A percentile compares a stretch with the other conserved stretches of the same genome.
These are phyloP conservation scores for Bombus confusus DNA, from an alignment of 1,140 invertebrate species.

Conservation along the genomic window DNA sequence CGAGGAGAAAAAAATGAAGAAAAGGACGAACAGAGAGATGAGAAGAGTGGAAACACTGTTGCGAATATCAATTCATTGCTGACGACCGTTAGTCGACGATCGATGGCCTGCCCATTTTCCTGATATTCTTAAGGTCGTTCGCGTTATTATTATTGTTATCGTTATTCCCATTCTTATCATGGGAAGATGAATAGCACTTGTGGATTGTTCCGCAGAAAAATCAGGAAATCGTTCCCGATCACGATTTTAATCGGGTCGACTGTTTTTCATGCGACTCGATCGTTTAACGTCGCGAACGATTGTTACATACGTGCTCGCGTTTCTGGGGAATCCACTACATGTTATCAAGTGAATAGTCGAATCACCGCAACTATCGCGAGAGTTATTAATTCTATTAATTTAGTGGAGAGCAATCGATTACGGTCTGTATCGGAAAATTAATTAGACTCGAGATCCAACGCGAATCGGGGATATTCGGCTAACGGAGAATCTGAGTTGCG, in stretches of 20 bases:
- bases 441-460: constrained; percentile 20
- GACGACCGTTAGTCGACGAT: constrained; percentile 30
- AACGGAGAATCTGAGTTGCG: neutral
- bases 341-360: neutral
- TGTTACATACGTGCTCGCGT: neutral
- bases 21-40: neutral
- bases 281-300: constrained; percentile 1
- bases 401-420: constrained; percentile 28
- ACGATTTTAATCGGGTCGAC: constrained; percentile 38
- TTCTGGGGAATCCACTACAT: neutral
- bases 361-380: neutral
- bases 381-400: constrained; percentile 45
- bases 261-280: constrained; percentile 28
- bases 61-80: constrained; percentile 37
- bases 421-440: constrained; percentile 20
- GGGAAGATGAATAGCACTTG: constrained; percentile 42
- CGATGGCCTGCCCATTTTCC: constrained; percentile 40
- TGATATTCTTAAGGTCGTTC: constrained; percentile 38
- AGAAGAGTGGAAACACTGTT: constrained; percentile 1
- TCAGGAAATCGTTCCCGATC: constrained; percentile 6
- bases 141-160: constrained; percentile 53
- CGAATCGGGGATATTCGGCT: neutral
- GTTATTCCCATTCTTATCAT: constrained; percentile 43
- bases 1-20: neutral
- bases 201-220: constrained; percentile 10